Percentiles rank a stretch among this genome's conserved stretches.
Conservation (phyloP, 2,113 vertebrate genomes). For the Progne subis region DNA sequence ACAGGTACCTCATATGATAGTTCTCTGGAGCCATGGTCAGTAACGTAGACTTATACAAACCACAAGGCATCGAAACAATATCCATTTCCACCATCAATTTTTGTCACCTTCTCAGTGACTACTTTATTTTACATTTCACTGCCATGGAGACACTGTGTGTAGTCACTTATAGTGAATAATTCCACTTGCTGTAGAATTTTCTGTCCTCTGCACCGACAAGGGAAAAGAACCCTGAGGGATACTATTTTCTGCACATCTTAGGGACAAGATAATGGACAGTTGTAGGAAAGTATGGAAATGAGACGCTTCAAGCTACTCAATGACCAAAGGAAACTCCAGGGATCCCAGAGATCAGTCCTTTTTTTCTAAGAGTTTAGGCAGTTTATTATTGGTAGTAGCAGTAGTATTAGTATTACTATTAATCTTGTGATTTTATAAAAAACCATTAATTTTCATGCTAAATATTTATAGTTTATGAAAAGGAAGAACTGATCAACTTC, state of each 20-base stretch:
- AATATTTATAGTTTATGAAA: not conserved
- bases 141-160: too few relatives aligned
- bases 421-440: not conserved
- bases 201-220: not conserved
- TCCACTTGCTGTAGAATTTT: not conserved
- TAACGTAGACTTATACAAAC: not conserved
- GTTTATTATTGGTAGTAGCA: not conserved
- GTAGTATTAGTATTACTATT: not conserved
- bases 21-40: not conserved
- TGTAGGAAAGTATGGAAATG: not conserved
- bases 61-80: not conserved
- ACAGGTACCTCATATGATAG: not conserved
- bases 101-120: not conserved
- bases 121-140: not conserved
- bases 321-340: not conserved
- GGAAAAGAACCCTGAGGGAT: not conserved
- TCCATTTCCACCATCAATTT: not conserved
- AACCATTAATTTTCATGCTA: not conserved
- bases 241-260: not conserved
- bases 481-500: not conserved
- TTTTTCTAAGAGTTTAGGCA: not conserved
- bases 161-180: not conserved
- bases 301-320: not conserved
- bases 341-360: not conserved
- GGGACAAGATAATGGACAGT: not conserved